Percentiles rank a stretch among this genome's conserved stretches.
phyloP scores from a whole-genome alignment of 2,888 invertebrate genomes.

The Drosophila colorata region DNA sequence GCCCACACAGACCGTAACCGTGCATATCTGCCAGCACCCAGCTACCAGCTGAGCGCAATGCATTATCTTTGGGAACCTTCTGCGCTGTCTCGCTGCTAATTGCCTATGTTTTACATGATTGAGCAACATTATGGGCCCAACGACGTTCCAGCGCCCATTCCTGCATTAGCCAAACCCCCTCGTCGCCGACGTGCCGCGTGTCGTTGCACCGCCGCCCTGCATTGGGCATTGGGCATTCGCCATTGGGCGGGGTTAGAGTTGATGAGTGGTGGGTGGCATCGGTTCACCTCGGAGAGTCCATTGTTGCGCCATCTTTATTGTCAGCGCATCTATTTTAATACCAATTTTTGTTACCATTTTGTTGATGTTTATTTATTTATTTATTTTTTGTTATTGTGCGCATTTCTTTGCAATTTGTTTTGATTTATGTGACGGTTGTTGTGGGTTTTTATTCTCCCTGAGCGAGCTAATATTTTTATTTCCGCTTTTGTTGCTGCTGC shows the following conservation, averaged over 20 bases:
- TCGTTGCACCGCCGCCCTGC: constrained; percentile 10
- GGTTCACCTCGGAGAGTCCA: constrained; percentile 2
- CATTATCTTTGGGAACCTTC: constrained; percentile 53
- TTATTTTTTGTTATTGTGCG: constrained; percentile 34
- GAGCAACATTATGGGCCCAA: constrained; percentile 56
- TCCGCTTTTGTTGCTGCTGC: constrained; percentile 27
- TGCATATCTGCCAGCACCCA: not conserved
- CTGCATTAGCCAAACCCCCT: too few relatives aligned
- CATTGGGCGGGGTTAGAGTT: constrained; percentile 3
- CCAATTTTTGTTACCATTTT: constrained; percentile 40
- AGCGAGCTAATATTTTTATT: constrained; percentile 21
- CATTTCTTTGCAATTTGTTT: constrained; percentile 63
- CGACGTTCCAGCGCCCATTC: not conserved
- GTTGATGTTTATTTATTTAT: constrained; percentile 1
- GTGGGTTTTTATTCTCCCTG: constrained; percentile 11
- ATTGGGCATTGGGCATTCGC: constrained; percentile 8
- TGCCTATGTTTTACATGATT: constrained; percentile 71
- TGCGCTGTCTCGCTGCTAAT: constrained; percentile 55
- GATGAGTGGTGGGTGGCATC: constrained; percentile 34
- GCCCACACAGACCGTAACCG: constrained; percentile 1
- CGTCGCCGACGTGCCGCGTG: not conserved
- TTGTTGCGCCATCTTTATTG: constrained; percentile 49
- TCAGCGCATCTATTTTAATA: constrained; percentile 46
- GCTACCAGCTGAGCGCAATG: constrained; percentile 20
- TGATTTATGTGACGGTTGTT: constrained; percentile 66